Evolutionary conservation across 2,888 invertebrate species (phyloP).

Genomic region (Chloroclysta siterata): DNA sequence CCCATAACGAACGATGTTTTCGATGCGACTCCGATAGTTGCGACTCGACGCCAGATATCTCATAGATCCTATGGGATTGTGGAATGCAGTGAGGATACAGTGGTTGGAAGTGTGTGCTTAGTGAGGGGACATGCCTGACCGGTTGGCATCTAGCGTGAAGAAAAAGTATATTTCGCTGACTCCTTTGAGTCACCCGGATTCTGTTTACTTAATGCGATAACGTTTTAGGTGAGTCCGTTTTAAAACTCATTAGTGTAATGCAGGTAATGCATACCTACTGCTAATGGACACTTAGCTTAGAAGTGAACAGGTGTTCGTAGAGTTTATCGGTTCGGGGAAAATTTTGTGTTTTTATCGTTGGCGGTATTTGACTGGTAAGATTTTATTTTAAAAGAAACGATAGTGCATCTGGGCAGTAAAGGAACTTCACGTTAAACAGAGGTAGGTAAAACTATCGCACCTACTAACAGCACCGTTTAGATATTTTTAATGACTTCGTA

Average conservation of each 20-base stretch:
- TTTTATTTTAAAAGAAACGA: neutral
- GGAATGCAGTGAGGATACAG: slow-evolving; percentile 75
- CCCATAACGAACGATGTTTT: slow-evolving; percentile 62
- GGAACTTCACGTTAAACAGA: too few species aligned
- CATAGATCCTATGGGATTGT: slow-evolving; percentile 27
- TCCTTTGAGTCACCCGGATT: slow-evolving; percentile 66
- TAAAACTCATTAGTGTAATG: slow-evolving; percentile 63
- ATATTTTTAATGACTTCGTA: too few species aligned
- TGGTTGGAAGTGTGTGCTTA: slow-evolving; percentile 61
- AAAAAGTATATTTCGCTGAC: slow-evolving; percentile 76
- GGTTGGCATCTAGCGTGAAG: slow-evolving; percentile 75
- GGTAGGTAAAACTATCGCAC: too few species aligned
- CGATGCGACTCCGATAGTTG: slow-evolving; percentile 40
- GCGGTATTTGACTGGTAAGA: slow-evolving; percentile 28
- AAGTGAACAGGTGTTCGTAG: slow-evolving; percentile 51
- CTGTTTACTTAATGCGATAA: slow-evolving; percentile 79
- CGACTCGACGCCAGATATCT: slow-evolving; percentile 11
- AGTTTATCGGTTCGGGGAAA: slow-evolving; percentile 32
- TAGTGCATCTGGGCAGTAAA: neutral
- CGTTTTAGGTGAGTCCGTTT: slow-evolving; percentile 79
- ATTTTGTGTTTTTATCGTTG: slow-evolving; percentile 25
- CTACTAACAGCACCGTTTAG: neutral
- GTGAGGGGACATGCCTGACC: slow-evolving; percentile 79
- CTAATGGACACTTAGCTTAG: slow-evolving; percentile 54
- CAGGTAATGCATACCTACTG: slow-evolving; percentile 53